These are phyloP conservation scores for Eupleurogrammus muticus DNA, from an alignment of 2,797 vertebrate genomes.

Conservation along the genomic window DNA sequence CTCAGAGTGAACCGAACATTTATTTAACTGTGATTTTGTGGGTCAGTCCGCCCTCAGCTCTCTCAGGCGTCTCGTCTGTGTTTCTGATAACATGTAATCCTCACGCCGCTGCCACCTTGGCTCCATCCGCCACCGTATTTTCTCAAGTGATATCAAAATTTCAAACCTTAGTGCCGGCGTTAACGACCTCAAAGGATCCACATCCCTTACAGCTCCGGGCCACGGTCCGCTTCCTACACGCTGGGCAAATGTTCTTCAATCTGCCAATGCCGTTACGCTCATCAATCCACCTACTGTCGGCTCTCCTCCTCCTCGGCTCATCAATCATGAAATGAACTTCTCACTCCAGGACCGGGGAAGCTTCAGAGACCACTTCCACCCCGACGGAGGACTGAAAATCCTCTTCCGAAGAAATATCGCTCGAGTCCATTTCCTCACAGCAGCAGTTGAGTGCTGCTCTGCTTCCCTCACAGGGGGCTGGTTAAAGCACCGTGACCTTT, in stretches of 20 bases:
- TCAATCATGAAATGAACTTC: constrained; percentile 67
- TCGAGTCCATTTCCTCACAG: neutral
- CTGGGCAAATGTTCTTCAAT: constrained; percentile 37
- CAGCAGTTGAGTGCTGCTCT: neutral
- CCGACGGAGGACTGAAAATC: constrained; percentile 23
- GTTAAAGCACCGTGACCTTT: constrained; percentile 12
- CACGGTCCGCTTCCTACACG: constrained; percentile 53
- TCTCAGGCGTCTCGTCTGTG: neutral
- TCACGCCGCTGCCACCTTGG: neutral
- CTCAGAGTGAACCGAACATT: too few species aligned
- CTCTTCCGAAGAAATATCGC: neutral
- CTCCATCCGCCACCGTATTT: constrained; percentile 19
- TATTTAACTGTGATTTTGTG: too few species aligned
- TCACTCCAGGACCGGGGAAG: constrained; percentile 41
- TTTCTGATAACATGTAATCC: too few species aligned
- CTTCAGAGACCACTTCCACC: constrained; percentile 36
- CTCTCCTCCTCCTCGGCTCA: constrained; percentile 46
- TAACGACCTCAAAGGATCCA: constrained; percentile 44
- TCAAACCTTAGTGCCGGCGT: constrained; percentile 19
- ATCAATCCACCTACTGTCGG: constrained; percentile 58
- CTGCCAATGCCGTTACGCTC: constrained; percentile 30
- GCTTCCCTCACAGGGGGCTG: neutral
- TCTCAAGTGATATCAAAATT: constrained; percentile 46
- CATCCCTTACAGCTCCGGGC: constrained; percentile 33
- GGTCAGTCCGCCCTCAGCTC: neutral